Evolutionary conservation across 64 coral and sea anemone genomes (phyloP), one percentile per base, ranked within the genome.

Genomic region (Exaiptasia diaphana): DNA sequence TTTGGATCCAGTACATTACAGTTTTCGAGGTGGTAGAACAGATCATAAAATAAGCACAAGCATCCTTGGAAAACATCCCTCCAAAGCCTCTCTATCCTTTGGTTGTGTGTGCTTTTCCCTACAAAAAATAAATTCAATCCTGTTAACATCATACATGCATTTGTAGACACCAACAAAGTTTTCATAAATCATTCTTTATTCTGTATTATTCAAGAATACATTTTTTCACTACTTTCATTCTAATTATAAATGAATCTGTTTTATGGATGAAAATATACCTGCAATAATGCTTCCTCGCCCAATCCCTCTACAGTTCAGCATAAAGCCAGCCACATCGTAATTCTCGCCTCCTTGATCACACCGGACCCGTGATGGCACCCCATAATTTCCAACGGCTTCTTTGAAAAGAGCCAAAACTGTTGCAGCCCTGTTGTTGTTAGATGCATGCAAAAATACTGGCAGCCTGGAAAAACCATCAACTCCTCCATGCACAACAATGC

Each of bases 31-130:
- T 67, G 75, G 34, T 90, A 75, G 54, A 90, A 90, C 32, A 90
- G 30, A 21, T 86, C 42, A 50, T 81, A 92, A 37, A 82, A 91
- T 22, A 91, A 28, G n/a, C 31, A 78, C 3, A 83, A 20, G 5
- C 73, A 77, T 56, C 79, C 79, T 68, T 76, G 23, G 45, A 76
- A 90, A 38, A 83, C 79, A 77, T 90, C 79, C 82, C 68, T 72
- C 82, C 68, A 85, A 1, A 76, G 42, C 29, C 79, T 10, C 58
- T 81, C 78, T 15, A 90, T 64, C 54, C 71, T 15, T 76, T 73
- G 78, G 48, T 72, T 72, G 34, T 83, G 80, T 17, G 80, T 90
- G 71, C 87, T 90, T 52, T 91, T 91, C 18, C 80, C 88, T 54
- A 54, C 18, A 54, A 54, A n/a, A n/a, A 54, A 17, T n/a, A 54